Evolutionary conservation across 2,888 invertebrate species (phyloP).

Genomic region (Pristionchus entomophagus): DNA sequence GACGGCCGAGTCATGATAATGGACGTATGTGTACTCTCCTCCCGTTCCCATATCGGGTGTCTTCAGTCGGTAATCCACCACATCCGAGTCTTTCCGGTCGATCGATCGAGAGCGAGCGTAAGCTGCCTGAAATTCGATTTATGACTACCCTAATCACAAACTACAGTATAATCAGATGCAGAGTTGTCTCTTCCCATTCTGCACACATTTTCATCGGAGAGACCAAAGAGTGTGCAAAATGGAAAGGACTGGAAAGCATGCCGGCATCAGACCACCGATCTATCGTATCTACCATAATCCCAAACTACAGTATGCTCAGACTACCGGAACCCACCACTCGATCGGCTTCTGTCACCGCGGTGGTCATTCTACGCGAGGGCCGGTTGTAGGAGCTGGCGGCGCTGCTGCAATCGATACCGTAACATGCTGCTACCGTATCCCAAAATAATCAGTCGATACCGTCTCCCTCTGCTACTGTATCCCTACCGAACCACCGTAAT

Average conservation of each 20-base stretch:
- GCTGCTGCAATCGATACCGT: constrained; percentile 9
- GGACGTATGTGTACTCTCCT: constrained; percentile 71
- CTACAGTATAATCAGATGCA: neutral
- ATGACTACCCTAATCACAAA: neutral
- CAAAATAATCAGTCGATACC: neutral
- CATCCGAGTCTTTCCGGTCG: constrained; percentile 60
- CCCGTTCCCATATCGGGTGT: constrained; percentile 59
- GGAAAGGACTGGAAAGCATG: neutral
- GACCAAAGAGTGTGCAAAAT: too few relatives aligned
- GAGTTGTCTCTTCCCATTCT: neutral
- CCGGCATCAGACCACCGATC: neutral
- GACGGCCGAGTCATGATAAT: constrained; percentile 70
- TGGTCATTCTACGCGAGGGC: constrained; percentile 54
- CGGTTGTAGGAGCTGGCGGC: constrained; percentile 9
- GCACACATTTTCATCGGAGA: too few relatives aligned
- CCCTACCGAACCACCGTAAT: too few relatives aligned
- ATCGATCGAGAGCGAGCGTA: constrained; percentile 62
- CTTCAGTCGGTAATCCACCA: constrained; percentile 52
- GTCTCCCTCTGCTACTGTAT: neutral
- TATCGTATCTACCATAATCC: neutral
- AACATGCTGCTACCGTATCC: neutral
- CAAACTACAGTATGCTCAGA: neutral
- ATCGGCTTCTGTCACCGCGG: constrained; percentile 63
- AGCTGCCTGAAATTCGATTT: neutral
- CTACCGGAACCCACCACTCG: constrained; percentile 35